Percentiles rank a stretch among this genome's conserved stretches.
Evolutionary conservation across 2,113 vertebrate genomes (phyloP).

Genomic region (Potamarius usumacintae): DNA sequence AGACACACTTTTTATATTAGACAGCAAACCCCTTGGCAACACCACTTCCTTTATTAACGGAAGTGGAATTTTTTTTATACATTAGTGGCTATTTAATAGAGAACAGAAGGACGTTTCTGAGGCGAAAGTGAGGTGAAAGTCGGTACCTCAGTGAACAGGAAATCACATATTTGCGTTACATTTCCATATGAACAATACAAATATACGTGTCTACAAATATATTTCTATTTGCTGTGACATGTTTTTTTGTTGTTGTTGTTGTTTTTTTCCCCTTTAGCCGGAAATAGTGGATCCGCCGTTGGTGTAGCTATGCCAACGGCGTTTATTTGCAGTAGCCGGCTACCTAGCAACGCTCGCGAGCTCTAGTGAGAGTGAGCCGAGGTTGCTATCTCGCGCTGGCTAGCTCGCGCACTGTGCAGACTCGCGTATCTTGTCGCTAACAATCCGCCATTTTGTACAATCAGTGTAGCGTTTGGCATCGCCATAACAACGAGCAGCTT

Average conservation of each 20-base stretch:
- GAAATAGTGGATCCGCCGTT: neutral
- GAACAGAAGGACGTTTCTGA: neutral
- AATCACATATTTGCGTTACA: neutral
- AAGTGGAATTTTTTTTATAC: neutral
- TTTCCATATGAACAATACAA: too few relatives aligned
- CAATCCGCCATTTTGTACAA: conserved; percentile 83
- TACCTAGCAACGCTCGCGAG: conserved; percentile 51
- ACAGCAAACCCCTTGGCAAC: conserved; percentile 13
- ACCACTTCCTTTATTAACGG: conserved; percentile 3
- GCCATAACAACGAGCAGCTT: conserved; percentile 79
- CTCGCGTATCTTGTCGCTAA: conserved; percentile 62
- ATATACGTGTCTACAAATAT: too few relatives aligned
- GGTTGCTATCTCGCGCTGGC: conserved; percentile 18
- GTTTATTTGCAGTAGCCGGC: conserved; percentile 46
- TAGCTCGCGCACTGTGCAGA: conserved; percentile 50
- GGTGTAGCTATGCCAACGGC: conserved; percentile 56
- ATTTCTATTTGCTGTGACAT: neutral
- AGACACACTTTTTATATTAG: conserved; percentile 20
- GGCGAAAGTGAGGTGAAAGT: neutral
- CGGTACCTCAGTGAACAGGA: neutral
- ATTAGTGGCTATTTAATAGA: neutral
- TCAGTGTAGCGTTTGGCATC: conserved; percentile 78
- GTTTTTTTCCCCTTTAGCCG: neutral
- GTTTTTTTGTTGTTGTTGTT: too few relatives aligned
- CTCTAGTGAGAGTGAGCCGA: conserved; percentile 23